A percentile compares a stretch with the other conserved stretches of the same genome.
Conservation (phyloP, 1,140 invertebrate genomes). For the Acromyrmex charruanus region DNA sequence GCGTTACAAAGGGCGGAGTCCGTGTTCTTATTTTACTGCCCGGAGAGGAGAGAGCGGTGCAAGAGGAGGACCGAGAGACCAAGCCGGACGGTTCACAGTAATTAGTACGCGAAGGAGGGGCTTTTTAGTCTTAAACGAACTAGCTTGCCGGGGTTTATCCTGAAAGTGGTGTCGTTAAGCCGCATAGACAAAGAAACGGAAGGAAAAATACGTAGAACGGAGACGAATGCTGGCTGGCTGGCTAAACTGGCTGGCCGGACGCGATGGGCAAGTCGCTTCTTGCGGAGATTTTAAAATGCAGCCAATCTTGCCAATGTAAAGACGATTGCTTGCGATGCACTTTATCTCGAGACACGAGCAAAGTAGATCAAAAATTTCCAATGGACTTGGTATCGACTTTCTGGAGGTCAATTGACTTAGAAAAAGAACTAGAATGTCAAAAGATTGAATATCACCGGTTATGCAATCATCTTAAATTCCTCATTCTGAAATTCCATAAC, state of each 20-base stretch:
- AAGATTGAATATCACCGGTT: neutral
- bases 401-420: neutral
- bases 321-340: slow-evolving; percentile 38
- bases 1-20: slow-evolving; percentile 30
- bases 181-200: slow-evolving; percentile 55
- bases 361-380: neutral
- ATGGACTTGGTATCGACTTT: slow-evolving; percentile 3
- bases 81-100: slow-evolving; percentile 74
- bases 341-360: slow-evolving; percentile 23
- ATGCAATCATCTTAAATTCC: neutral
- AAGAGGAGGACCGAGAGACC: slow-evolving; percentile 33
- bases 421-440: neutral
- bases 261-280: slow-evolving; percentile 45
- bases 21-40: slow-evolving; percentile 46
- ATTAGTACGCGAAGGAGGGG: slow-evolving; percentile 80
- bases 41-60: slow-evolving; percentile 45
- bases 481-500: neutral
- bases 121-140: slow-evolving; percentile 70
- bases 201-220: slow-evolving; percentile 52
- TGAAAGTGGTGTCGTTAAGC: slow-evolving; percentile 66
- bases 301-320: slow-evolving; percentile 42
- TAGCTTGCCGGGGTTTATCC: slow-evolving; percentile 73
- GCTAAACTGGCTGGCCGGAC: neutral
- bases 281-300: slow-evolving; percentile 50
- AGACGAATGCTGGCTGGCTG: slow-evolving; percentile 38